A percentile compares a stretch with the other conserved stretches of the same genome.
These are phyloP conservation scores for Cotesia congregata DNA, from an alignment of 2,888 invertebrate genomes.

Conservation along the genomic window DNA sequence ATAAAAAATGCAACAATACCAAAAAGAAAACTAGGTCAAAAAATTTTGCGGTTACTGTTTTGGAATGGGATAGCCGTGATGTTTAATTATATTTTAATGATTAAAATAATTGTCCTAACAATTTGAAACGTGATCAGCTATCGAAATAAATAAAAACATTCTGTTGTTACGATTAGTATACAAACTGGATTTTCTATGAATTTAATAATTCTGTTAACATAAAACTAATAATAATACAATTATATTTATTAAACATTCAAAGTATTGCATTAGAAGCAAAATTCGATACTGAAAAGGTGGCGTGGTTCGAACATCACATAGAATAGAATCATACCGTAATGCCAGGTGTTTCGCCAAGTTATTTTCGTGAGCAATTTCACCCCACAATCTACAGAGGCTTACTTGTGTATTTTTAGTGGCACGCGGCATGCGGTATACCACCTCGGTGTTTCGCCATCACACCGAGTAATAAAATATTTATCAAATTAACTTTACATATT, in stretches of 20 bases:
- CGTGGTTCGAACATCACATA: slow-evolving; percentile 28
- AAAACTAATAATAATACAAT: neutral
- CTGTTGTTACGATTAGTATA: too few relatives aligned
- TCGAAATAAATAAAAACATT: too few relatives aligned
- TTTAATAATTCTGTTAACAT: too few relatives aligned
- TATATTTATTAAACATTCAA: slow-evolving; percentile 19
- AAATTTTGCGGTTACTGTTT: too few relatives aligned
- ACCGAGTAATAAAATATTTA: slow-evolving; percentile 64
- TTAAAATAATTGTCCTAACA: too few relatives aligned
- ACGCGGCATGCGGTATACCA: slow-evolving; percentile 62
- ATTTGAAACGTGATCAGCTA: too few relatives aligned
- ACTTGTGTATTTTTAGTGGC: slow-evolving; percentile 61
- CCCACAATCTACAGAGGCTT: slow-evolving; percentile 46
- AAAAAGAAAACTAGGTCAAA: too few relatives aligned
- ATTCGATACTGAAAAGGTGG: slow-evolving; percentile 29
- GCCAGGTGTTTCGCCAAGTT: slow-evolving; percentile 61
- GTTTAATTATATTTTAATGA: too few relatives aligned
- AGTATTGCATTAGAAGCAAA: slow-evolving; percentile 6
- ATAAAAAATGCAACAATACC: too few relatives aligned
- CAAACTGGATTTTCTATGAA: too few relatives aligned
- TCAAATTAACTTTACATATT: slow-evolving; percentile 53
- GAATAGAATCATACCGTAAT: slow-evolving; percentile 51
- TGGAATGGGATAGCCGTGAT: too few relatives aligned
- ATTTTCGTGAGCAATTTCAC: slow-evolving; percentile 62
- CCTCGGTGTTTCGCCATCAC: slow-evolving; percentile 64